These are phyloP conservation scores for Spea hammondii DNA, from an alignment of 2,797 vertebrate genomes.

Conservation along the genomic window DNA sequence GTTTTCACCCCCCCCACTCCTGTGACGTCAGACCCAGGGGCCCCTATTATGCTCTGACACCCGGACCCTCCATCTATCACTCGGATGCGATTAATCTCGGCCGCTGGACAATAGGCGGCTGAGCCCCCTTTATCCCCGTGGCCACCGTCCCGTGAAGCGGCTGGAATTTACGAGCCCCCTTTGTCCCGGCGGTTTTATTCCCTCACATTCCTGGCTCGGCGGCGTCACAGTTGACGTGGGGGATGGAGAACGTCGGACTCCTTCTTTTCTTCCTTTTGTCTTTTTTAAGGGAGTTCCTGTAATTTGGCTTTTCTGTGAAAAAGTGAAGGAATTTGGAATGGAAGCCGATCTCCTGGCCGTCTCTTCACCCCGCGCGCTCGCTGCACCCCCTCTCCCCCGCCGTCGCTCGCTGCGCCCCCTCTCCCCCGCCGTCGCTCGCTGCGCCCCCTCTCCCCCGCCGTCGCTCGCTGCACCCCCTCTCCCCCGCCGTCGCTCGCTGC, in stretches of 20 bases:
- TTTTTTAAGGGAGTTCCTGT: slow-evolving; percentile 21
- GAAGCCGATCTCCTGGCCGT: neutral
- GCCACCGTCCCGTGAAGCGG: neutral
- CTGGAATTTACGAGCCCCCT: slow-evolving; percentile 6
- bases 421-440: no score
- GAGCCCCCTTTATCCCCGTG: neutral
- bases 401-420: neutral
- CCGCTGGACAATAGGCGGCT: slow-evolving; percentile 11
- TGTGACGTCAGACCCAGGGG: slow-evolving; percentile 23
- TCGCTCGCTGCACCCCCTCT: no score
- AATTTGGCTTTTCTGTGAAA: neutral
- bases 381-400: neutral
- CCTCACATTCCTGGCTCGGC: slow-evolving; percentile 21
- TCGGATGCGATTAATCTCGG: neutral
- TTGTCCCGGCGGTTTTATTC: slow-evolving; percentile 28
- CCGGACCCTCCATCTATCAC: slow-evolving; percentile 28
- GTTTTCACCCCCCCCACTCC: neutral
- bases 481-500: no score
- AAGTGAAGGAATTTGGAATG: neutral
- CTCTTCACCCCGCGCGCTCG: neutral
- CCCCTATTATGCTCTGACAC: slow-evolving; percentile 9
- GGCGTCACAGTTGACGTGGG: slow-evolving; percentile 42
- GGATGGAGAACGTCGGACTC: slow-evolving; percentile 3
- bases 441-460: no score
- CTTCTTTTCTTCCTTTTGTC: neutral